Evolutionary conservation across 2,113 vertebrate genomes (phyloP).

Genomic region (Micromys minutus): DNA sequence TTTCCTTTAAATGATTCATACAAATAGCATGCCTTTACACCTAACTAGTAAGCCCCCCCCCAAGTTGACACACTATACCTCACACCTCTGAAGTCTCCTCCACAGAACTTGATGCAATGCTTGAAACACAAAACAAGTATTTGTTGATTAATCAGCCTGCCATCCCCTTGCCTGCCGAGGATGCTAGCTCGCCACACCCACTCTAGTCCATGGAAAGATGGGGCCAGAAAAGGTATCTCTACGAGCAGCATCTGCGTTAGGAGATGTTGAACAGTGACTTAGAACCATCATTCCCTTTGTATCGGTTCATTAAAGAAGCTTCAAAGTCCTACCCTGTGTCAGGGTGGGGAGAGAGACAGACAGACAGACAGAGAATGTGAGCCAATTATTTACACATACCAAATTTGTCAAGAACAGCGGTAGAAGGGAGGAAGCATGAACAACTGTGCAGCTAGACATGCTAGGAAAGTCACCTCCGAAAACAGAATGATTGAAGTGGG

Average conservation of each 20-base stretch:
- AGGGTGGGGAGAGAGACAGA: neutral
- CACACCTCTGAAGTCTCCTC: neutral
- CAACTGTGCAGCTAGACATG: neutral
- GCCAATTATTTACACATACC: neutral
- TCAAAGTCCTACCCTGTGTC: neutral
- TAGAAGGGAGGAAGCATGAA: neutral
- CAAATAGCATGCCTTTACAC: neutral
- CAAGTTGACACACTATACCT: neutral
- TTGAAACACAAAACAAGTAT: neutral
- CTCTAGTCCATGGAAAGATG: neutral
- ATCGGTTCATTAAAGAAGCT: neutral
- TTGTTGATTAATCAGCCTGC: neutral
- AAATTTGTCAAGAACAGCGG: neutral
- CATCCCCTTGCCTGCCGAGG: neutral
- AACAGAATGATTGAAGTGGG: neutral
- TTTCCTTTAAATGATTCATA: neutral
- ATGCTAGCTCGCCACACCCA: neutral
- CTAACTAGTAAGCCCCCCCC: neutral
- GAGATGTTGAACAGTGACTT: neutral
- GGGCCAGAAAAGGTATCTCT: neutral
- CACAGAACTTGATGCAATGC: neutral
- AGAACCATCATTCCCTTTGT: neutral
- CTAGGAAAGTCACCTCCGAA: neutral
- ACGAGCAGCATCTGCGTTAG: neutral
- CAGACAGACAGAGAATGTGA: neutral